A percentile compares a stretch with the other conserved stretches of the same genome.
Conservation (phyloP, 2,888 invertebrate species). For the Tiliacea aurago region DNA sequence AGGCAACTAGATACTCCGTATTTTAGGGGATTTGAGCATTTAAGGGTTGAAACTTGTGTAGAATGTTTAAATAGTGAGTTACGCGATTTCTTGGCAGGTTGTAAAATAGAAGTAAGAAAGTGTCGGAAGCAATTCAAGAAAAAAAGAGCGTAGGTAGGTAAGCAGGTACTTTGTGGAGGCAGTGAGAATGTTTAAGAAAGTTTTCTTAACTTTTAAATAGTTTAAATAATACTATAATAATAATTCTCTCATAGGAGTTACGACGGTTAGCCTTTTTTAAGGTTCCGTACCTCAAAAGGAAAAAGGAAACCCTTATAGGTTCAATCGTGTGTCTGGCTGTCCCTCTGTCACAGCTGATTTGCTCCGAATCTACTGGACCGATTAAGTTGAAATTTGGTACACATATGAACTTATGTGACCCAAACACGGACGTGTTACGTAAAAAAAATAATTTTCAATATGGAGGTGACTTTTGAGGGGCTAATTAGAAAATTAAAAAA, state of each 20-base stretch:
- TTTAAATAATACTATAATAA: too few species aligned
- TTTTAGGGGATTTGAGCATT: constrained; percentile 12
- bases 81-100: neutral
- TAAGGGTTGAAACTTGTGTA: neutral
- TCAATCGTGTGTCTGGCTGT: too few species aligned
- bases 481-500: too few species aligned
- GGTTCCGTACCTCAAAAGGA: too few species aligned
- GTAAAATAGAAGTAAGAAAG: neutral
- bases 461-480: too few species aligned
- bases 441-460: too few species aligned
- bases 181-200: neutral
- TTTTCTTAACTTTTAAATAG: neutral
- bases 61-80: constrained; percentile 1
- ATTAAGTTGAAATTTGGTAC: too few species aligned
- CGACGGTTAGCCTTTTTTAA: neutral
- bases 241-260: neutral
- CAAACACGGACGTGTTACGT: too few species aligned
- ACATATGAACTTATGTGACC: too few species aligned
- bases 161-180: neutral
- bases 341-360: too few species aligned
- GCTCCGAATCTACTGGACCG: too few species aligned
- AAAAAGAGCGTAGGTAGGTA: neutral
- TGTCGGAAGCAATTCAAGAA: neutral
- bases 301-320: too few species aligned
- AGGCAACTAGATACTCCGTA: constrained; percentile 2